Conservation (phyloP, 64 coral and sea anemone species). For the Pachyseris speciosa region DNA sequence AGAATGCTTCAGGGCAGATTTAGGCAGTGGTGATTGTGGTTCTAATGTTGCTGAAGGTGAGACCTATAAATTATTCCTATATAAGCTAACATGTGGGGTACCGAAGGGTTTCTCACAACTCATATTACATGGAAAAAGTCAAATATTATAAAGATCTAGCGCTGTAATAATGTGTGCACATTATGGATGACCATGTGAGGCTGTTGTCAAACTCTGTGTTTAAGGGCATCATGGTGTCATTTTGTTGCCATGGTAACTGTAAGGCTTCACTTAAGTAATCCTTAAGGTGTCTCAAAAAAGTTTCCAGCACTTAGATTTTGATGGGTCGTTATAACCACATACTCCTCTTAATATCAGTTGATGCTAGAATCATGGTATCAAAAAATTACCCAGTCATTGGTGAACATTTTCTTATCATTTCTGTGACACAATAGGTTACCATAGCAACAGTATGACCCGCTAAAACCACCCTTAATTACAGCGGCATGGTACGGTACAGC, state of each 20-base stretch:
- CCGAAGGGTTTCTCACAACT: neutral
- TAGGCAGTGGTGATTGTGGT: neutral
- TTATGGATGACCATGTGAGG: neutral
- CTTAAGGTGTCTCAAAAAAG: neutral
- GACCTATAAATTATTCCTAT: neutral
- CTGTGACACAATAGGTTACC: no score
- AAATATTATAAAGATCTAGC: neutral
- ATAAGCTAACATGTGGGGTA: neutral
- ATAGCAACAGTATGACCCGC: no score
- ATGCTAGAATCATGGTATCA: conserved; percentile 2
- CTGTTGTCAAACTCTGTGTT: neutral
- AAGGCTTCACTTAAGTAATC: neutral
- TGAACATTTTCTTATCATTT: neutral
- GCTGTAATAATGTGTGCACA: neutral
- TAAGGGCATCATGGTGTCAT: neutral
- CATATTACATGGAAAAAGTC: no score
- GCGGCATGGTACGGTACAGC: no score
- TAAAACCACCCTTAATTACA: no score
- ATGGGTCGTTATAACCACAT: neutral
- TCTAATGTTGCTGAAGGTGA: neutral
- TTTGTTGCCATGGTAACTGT: neutral
- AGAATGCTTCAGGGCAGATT: neutral
- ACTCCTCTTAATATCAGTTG: neutral
- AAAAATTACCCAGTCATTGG: neutral
- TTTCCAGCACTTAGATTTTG: conserved; percentile 9